Percentiles rank a stretch among this genome's conserved stretches.
Conservation (phyloP, 2,113 vertebrate genomes). For the Xiphophorus hellerii region DNA sequence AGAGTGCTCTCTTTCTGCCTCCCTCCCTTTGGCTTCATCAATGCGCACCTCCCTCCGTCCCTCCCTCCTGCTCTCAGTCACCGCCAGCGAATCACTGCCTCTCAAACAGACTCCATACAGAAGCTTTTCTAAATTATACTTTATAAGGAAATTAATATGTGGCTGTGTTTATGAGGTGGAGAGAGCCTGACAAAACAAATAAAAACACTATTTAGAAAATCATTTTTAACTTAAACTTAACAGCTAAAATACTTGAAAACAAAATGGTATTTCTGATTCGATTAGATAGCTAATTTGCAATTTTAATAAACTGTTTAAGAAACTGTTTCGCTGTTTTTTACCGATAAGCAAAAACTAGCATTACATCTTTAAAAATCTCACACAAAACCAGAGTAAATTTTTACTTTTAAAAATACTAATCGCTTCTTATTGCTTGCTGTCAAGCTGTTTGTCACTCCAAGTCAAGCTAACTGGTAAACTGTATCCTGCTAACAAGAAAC, state of each 20-base stretch:
- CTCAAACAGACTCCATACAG: conserved; percentile 25
- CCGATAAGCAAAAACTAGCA: neutral
- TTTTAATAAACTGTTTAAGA: too few species aligned
- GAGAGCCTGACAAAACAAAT: conserved; percentile 18
- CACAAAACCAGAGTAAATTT: neutral
- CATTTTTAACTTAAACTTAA: neutral
- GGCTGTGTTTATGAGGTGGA: conserved; percentile 32
- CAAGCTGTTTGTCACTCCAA: neutral
- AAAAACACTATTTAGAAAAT: neutral
- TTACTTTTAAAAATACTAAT: neutral
- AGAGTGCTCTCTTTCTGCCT: conserved; percentile 51
- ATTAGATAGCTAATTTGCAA: too few species aligned
- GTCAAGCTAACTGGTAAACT: neutral
- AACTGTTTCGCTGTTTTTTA: too few species aligned
- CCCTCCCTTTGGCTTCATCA: conserved; percentile 59
- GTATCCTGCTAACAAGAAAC: too few species aligned
- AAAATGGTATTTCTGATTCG: too few species aligned
- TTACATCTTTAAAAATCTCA: neutral
- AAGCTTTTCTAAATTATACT: conserved; percentile 36
- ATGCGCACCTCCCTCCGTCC: conserved; percentile 60
- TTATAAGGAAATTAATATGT: conserved; percentile 71
- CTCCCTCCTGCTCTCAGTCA: conserved; percentile 63
- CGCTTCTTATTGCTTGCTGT: neutral
- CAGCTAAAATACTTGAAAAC: too few species aligned
- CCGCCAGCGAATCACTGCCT: conserved; percentile 76